Conservation (phyloP, 2,888 invertebrate genomes). For the Schrankia costaestrigalis region DNA sequence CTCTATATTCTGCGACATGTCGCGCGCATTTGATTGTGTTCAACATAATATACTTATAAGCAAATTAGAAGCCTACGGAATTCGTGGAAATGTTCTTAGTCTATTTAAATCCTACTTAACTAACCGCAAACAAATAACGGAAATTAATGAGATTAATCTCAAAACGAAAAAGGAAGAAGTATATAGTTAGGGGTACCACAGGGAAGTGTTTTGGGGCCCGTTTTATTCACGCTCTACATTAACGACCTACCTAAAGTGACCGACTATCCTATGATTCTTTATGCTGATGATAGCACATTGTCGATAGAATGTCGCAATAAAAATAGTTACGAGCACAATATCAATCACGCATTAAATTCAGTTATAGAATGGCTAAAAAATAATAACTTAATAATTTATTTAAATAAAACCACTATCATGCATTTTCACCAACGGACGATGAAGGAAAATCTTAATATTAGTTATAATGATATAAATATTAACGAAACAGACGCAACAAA, state of each 20-base stretch:
- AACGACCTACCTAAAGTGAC: too few relatives aligned
- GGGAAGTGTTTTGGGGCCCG: neutral
- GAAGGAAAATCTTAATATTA: neutral
- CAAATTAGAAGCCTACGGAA: constrained; percentile 1
- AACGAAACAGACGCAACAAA: too few relatives aligned
- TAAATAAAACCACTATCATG: neutral
- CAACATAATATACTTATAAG: neutral
- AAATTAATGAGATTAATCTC: neutral
- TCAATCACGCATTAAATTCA: neutral
- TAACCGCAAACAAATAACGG: neutral
- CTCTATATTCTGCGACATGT: constrained; percentile 1
- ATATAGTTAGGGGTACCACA: neutral
- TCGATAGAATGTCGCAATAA: neutral
- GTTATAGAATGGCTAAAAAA: neutral
- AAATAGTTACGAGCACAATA: neutral
- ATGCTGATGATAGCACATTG: neutral
- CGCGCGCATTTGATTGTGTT: neutral
- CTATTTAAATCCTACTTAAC: neutral
- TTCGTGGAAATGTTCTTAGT: neutral
- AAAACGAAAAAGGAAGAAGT: too few relatives aligned
- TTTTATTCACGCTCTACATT: neutral
- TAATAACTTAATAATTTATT: neutral
- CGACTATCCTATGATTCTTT: too few relatives aligned
- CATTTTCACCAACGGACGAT: neutral
- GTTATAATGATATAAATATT: too few relatives aligned